Conservation (phyloP, 2,888 invertebrate genomes). For the Limnephilus auricula region DNA sequence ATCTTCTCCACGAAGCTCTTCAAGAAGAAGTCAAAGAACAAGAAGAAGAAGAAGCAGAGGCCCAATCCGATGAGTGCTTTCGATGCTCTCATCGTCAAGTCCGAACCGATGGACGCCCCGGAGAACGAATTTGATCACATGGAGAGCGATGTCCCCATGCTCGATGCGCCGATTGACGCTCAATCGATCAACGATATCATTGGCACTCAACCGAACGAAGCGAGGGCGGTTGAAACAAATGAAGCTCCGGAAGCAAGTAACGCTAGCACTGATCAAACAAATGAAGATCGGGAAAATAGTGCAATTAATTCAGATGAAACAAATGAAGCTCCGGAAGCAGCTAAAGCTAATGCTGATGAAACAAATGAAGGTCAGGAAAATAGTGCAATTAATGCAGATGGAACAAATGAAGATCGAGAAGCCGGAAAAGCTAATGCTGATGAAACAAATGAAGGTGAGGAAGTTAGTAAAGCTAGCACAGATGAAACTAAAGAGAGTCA, state of each 20-base stretch:
- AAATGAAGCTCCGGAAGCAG: neutral
- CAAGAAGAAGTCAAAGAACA: constrained; percentile 67
- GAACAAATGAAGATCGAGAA: neutral
- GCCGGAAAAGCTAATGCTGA: neutral
- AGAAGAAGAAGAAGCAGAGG: constrained; percentile 64
- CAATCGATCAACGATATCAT: neutral
- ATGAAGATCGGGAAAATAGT: neutral
- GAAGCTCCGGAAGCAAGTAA: neutral
- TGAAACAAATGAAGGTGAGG: neutral
- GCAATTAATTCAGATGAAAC: neutral
- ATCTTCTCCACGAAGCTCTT: constrained; percentile 71
- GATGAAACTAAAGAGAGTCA: constrained; percentile 23
- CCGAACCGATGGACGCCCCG: constrained; percentile 21
- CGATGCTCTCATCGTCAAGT: constrained; percentile 42
- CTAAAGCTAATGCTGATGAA: neutral
- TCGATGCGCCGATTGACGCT: neutral
- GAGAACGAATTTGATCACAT: constrained; percentile 25
- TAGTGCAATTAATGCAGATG: neutral
- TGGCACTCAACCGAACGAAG: neutral
- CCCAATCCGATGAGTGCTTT: neutral
- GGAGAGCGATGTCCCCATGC: constrained; percentile 12
- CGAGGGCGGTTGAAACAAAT: neutral
- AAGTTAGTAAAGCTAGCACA: neutral
- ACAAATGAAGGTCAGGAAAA: neutral
- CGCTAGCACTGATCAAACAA: neutral